Conservation (phyloP, 2,113 vertebrate genomes). For the Leptocoma aspasia region DNA sequence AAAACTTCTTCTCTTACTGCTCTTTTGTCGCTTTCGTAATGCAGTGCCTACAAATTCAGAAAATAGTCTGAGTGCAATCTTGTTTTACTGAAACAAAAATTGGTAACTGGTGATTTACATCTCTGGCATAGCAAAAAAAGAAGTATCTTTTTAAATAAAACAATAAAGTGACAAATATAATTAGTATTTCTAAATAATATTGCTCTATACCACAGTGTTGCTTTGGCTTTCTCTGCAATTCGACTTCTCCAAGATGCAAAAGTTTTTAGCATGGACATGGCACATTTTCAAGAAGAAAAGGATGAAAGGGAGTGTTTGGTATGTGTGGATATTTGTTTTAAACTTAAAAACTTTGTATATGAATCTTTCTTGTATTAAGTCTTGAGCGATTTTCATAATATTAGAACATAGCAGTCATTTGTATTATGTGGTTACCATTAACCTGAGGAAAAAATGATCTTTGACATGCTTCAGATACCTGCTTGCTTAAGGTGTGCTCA, state of each 20-base stretch:
- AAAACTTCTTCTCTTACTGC: not conserved
- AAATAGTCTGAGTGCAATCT: not conserved
- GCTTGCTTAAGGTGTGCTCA: not conserved
- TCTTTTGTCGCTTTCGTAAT: not conserved
- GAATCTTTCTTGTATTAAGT: not conserved
- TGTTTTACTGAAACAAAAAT: not conserved
- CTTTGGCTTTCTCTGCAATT: slow-evolving; percentile 80
- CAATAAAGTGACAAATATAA: not conserved
- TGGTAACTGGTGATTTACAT: not conserved
- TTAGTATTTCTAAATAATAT: not conserved
- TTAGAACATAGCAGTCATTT: not conserved
- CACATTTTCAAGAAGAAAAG: not conserved
- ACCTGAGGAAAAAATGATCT: not conserved
- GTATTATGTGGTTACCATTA: not conserved
- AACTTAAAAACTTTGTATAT: not conserved
- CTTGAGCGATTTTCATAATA: not conserved
- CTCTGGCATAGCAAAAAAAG: not conserved
- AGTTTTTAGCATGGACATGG: slow-evolving; percentile 46
- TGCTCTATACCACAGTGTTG: slow-evolving; percentile 70
- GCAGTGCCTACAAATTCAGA: not conserved
- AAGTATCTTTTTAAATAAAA: not conserved
- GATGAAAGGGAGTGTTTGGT: slow-evolving; percentile 15
- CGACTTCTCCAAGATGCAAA: slow-evolving; percentile 81
- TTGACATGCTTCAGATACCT: not conserved
- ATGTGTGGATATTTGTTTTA: slow-evolving; percentile 6